Evolutionary conservation across 1,140 invertebrate genomes (phyloP).

Genomic region (Heliconius eleuchia): DNA sequence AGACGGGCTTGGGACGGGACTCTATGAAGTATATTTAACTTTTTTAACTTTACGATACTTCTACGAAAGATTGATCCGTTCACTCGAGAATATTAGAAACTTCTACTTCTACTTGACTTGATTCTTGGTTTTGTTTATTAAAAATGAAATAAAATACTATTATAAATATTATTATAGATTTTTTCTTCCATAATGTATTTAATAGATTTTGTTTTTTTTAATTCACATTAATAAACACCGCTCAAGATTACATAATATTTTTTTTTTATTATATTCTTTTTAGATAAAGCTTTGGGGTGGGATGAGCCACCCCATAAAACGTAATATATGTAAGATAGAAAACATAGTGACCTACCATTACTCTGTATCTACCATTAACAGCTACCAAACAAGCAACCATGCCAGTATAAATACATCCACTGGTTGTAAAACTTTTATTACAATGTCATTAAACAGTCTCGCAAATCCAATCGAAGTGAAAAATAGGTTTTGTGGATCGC

Average conservation of each 20-base stretch:
- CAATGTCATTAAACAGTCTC: conserved; percentile 8
- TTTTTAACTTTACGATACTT: conserved; percentile 16
- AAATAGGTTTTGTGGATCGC: conserved; percentile 47
- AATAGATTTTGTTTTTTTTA: no score
- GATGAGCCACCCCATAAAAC: no score
- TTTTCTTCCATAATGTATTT: no score
- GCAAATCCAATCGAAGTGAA: conserved; percentile 38
- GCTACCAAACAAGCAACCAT: not conserved
- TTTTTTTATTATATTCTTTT: no score
- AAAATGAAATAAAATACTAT: not conserved
- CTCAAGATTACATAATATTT: no score
- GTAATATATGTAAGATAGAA: no score
- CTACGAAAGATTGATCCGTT: not conserved
- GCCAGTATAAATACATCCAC: not conserved
- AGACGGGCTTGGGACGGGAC: not conserved
- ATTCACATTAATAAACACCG: no score
- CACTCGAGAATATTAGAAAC: not conserved
- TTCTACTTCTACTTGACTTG: not conserved
- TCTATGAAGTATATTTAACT: conserved; percentile 20
- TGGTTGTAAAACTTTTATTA: conserved; percentile 3
- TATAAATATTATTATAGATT: no score
- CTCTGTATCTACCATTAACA: no score
- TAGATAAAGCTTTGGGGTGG: no score
- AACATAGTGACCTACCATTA: no score
- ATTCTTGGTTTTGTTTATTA: not conserved